These are phyloP conservation scores for Hypanus sabinus DNA, from an alignment of 2,113 vertebrate genomes.

Conservation along the genomic window DNA sequence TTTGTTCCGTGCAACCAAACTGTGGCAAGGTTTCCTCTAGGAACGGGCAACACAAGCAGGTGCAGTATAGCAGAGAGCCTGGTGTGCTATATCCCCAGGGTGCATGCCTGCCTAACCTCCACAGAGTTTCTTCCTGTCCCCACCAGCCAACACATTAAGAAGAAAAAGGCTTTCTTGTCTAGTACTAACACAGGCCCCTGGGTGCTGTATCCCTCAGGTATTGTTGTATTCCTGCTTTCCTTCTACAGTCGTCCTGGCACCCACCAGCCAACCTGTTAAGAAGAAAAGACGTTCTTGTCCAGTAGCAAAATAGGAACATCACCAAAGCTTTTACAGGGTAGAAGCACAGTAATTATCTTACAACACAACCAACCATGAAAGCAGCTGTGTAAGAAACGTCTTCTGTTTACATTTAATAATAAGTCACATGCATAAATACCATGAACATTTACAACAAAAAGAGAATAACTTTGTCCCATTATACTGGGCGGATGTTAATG, in stretches of 20 bases:
- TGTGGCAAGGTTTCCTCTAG: not conserved
- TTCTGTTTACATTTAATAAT: not conserved
- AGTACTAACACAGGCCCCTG: not conserved
- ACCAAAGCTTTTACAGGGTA: not conserved
- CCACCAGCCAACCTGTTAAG: not conserved
- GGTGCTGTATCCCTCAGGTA: too few relatives aligned
- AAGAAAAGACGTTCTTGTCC: not conserved
- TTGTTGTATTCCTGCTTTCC: not conserved
- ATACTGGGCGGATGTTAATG: not conserved
- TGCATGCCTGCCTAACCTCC: not conserved
- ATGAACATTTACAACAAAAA: not conserved
- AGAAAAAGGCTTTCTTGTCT: not conserved
- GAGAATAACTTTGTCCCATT: not conserved
- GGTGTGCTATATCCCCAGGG: too few relatives aligned
- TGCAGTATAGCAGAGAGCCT: not conserved
- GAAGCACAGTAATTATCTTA: not conserved
- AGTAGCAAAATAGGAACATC: not conserved
- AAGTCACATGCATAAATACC: constrained; percentile 6
- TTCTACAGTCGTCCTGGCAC: not conserved
- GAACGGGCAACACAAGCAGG: not conserved
- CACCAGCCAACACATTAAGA: not conserved
- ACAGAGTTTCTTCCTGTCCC: not conserved
- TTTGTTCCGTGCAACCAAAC: not conserved
- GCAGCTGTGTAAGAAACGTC: not conserved
- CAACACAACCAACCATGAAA: not conserved